Evolutionary conservation across 2,797 vertebrate species (phyloP).

Genomic region (Toxotes lorentzi): DNA sequence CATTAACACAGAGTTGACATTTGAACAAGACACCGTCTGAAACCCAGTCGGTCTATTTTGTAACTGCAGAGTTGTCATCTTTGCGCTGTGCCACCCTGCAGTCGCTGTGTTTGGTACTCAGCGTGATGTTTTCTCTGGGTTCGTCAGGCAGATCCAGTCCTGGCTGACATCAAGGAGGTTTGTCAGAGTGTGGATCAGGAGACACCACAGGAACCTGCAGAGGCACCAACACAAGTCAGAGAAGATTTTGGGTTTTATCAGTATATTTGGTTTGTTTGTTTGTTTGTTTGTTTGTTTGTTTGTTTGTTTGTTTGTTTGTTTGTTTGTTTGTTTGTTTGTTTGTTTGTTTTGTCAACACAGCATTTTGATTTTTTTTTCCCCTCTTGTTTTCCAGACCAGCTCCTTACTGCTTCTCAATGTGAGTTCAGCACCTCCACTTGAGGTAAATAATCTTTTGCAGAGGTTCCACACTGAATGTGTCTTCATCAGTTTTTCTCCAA

Average conservation of each 20-base stretch:
- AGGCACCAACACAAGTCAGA: conserved; percentile 52
- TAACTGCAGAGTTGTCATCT: not conserved
- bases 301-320: not conserved
- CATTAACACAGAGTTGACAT: not conserved
- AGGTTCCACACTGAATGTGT: not conserved
- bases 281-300: not conserved
- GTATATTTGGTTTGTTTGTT: not conserved
- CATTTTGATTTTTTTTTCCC: not conserved
- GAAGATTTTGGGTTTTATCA: not conserved
- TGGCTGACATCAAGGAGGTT: conserved; percentile 72
- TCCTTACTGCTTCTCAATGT: conserved; percentile 62
- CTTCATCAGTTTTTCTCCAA: not conserved
- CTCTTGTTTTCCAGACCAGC: conserved; percentile 44
- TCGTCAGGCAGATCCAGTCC: conserved; percentile 76
- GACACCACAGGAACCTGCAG: conserved; percentile 15
- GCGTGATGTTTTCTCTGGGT: conserved; percentile 23
- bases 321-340: not conserved
- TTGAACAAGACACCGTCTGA: not conserved
- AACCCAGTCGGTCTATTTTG: not conserved
- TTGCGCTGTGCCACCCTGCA: not conserved
- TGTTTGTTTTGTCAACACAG: not conserved
- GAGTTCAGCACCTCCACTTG: conserved; percentile 1
- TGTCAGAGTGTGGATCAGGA: conserved; percentile 50
- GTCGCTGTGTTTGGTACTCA: not conserved
- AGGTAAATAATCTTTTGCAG: conserved; percentile 46